A percentile compares a stretch with the other conserved stretches of the same genome.
Conservation (phyloP, 53 echinoderm and acorn worm genomes). For the Echinarachnius parma region DNA sequence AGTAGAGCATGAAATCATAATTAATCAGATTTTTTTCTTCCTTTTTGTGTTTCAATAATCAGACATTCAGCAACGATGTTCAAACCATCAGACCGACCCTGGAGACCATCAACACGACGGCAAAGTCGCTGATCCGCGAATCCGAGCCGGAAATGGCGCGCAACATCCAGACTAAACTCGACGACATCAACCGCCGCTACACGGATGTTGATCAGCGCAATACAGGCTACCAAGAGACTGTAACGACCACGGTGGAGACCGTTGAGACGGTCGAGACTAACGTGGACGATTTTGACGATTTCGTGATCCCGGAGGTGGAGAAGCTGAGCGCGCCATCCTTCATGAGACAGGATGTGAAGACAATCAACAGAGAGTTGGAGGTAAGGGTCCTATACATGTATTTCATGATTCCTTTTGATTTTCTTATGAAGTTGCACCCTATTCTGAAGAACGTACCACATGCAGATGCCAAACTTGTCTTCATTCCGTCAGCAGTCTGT, state of each 20-base stretch:
- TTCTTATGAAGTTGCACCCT: too few species aligned
- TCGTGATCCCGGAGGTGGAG: conserved; percentile 67
- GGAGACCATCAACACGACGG: conserved; percentile 59
- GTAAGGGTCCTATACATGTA: conserved; percentile 27
- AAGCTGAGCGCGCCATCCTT: conserved; percentile 75
- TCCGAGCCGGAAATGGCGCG: conserved; percentile 74
- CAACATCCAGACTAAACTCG: conserved; percentile 77
- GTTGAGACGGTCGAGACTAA: conserved; percentile 45
- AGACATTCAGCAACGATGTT: conserved; percentile 74
- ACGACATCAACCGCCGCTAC: conserved; percentile 67
- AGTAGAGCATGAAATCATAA: too few species aligned
- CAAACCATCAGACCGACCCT: conserved; percentile 77
- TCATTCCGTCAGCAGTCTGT: too few species aligned
- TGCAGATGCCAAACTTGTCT: too few species aligned
- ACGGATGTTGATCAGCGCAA: conserved; percentile 45
- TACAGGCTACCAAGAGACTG: conserved; percentile 15
- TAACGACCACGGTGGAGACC: conserved; percentile 45
- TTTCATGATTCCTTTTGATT: conserved; percentile 2
- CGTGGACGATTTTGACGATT: conserved; percentile 77
- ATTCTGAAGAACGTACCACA: too few species aligned
- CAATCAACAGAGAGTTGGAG: conserved; percentile 72
- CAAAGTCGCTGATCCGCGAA: conserved; percentile 69
- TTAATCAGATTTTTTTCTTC: too few species aligned
- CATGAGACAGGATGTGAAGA: conserved; percentile 63
- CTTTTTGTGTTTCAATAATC: conserved; percentile 19